Base-by-base conservation (phyloP, 2,797 vertebrate species). In the Gambusia yucatana region DNA sequence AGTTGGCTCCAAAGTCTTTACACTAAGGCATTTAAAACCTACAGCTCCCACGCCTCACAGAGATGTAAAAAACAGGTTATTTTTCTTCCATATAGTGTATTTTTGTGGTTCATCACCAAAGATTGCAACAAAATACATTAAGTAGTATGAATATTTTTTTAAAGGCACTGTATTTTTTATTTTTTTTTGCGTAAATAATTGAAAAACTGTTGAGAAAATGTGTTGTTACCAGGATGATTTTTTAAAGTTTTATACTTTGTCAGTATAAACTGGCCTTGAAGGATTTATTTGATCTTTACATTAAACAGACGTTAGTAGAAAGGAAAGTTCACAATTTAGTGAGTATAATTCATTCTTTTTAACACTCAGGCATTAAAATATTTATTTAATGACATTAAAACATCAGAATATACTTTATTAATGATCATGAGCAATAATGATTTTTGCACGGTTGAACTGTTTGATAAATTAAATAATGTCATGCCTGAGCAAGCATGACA, bases 211-310 rank as follows among this genome's bases (percentile, higher is more conserved):
- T 36, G 6, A 20, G 1, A 9, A 61, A 61, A 16, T 33, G 33
- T 7, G 22, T 7, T 63, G 30, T 39, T 20, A 20, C 16, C 20
- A 3, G 33, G 13, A 63, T 63, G 16, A 36, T 3, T 22, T 36
- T 20, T 39, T 22, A 36, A 36, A 36, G 7, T 39, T 36, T 59
- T 59, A 65, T 65, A 39, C 33, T 36, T 36, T 63, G 30, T 63
- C 33, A 63, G 59, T 63, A 63, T 63, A 2, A 39, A 63, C 33
- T 39, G 61, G 6, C 33, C 39, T 63, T 20, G 6, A 36, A 17
- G 6, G 59, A 36, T 63, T 63, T 63, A 63, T 63, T 63, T 63
- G 59, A 63, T 36, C 59, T 63, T 63, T 36, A 36, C 16, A 63
- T 20, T 36, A 36, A 28, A 28, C 9, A 57, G 25, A n/a, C 11